Conservation (phyloP, 2,113 vertebrate genomes). For the Lepus europaeus region DNA sequence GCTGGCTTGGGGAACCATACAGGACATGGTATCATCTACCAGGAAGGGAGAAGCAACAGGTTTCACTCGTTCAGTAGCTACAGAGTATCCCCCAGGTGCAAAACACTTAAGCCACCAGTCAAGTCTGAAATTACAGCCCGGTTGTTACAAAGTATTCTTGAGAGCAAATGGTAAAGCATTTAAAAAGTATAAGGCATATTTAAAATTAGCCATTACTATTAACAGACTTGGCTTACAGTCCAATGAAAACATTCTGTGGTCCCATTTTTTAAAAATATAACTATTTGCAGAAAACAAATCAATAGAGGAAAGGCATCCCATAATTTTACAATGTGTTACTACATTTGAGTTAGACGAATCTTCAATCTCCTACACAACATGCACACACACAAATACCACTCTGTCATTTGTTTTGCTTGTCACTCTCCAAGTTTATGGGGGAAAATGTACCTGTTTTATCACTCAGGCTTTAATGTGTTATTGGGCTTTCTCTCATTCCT, state of each 20-base stretch:
- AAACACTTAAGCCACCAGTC: conserved; percentile 19
- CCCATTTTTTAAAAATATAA: conserved; percentile 17
- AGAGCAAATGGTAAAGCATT: conserved; percentile 61
- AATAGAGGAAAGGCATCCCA: conserved; percentile 37
- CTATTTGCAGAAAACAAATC: conserved; percentile 46
- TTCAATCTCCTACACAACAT: conserved; percentile 58
- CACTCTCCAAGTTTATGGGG: neutral
- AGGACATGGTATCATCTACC: conserved; percentile 29
- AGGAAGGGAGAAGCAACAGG: conserved; percentile 56
- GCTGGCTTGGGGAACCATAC: neutral
- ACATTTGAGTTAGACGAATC: conserved; percentile 57
- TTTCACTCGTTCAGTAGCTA: neutral
- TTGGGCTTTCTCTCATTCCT: conserved; percentile 20
- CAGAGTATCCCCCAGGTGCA: neutral
- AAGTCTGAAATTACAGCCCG: conserved; percentile 22
- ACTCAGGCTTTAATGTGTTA: conserved; percentile 39
- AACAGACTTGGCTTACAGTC: conserved; percentile 27
- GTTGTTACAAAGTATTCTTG: conserved; percentile 41
- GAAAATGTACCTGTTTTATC: conserved; percentile 28
- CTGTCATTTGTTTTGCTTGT: conserved; percentile 59
- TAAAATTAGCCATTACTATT: conserved; percentile 44
- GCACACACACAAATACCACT: neutral
- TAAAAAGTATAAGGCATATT: neutral
- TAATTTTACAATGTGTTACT: conserved; percentile 61
- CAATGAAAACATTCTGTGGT: conserved; percentile 33